A percentile compares a stretch with the other conserved stretches of the same genome.
Conservation (phyloP, 1,140 invertebrate species). For the Lamellibrachia luymesi region DNA sequence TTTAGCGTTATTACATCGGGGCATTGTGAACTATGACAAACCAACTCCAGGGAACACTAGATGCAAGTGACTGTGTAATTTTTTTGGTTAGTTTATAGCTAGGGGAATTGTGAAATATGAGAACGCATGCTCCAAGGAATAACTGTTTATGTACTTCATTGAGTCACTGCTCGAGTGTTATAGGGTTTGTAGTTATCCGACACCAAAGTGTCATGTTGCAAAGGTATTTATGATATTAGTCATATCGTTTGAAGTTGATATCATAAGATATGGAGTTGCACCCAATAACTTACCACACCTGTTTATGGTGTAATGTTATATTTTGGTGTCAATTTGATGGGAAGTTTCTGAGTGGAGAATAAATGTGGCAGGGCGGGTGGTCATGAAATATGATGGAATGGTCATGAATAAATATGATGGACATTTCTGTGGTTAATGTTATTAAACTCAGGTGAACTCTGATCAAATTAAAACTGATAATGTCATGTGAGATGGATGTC, state of each 20-base stretch:
- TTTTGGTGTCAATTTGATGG: neutral
- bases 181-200: neutral
- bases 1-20: too few relatives aligned
- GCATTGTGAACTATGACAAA: neutral
- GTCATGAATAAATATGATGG: neutral
- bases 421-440: neutral
- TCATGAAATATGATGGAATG: neutral
- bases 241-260: neutral
- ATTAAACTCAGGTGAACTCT: neutral
- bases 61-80: too few relatives aligned
- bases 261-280: neutral
- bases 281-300: neutral
- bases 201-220: neutral
- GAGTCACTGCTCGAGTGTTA: neutral
- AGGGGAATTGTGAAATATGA: neutral
- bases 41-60: too few relatives aligned
- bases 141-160: neutral
- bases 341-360: neutral
- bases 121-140: neutral
- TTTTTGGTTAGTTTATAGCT: too few relatives aligned
- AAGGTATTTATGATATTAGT: neutral
- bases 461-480: neutral
- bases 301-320: neutral
- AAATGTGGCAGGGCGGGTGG: neutral
- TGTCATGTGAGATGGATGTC: neutral